Percentiles rank a stretch among this genome's conserved stretches.
Conservation (phyloP, 2,113 vertebrate species). For the Pituophis catenifer region DNA sequence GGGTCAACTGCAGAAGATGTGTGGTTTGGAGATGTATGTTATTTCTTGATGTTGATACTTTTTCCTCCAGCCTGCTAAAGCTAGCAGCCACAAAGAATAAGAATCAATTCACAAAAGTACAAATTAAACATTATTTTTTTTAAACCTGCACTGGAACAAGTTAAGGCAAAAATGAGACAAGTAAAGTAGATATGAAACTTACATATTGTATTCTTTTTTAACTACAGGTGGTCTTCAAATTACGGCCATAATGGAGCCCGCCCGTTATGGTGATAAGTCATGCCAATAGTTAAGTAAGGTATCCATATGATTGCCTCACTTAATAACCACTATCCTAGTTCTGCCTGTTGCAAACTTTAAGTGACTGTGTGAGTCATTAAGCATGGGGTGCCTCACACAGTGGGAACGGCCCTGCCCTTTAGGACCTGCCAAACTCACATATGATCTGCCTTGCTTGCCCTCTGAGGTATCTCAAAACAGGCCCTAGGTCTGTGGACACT, state of each 20-base stretch:
- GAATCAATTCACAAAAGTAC: neutral
- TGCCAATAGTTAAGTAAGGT: neutral
- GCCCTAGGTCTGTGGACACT: neutral
- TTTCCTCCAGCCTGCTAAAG: neutral
- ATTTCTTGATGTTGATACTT: neutral
- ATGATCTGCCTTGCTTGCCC: no score
- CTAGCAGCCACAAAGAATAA: neutral
- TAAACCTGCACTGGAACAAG: neutral
- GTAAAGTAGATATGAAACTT: neutral
- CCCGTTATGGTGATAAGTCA: neutral
- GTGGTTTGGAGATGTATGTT: neutral
- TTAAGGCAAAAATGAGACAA: neutral
- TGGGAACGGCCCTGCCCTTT: neutral
- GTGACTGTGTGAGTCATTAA: neutral
- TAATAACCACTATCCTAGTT: neutral
- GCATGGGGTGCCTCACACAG: neutral
- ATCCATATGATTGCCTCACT: neutral
- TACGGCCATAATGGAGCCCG: neutral
- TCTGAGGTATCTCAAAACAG: neutral
- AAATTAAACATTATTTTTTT: neutral
- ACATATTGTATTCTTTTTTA: neutral
- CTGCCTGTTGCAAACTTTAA: neutral
- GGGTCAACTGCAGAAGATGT: neutral
- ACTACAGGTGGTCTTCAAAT: neutral
- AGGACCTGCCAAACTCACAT: neutral